Evolutionary conservation across 2,888 invertebrate species (phyloP).

Genomic region (Nomada lathburiana): DNA sequence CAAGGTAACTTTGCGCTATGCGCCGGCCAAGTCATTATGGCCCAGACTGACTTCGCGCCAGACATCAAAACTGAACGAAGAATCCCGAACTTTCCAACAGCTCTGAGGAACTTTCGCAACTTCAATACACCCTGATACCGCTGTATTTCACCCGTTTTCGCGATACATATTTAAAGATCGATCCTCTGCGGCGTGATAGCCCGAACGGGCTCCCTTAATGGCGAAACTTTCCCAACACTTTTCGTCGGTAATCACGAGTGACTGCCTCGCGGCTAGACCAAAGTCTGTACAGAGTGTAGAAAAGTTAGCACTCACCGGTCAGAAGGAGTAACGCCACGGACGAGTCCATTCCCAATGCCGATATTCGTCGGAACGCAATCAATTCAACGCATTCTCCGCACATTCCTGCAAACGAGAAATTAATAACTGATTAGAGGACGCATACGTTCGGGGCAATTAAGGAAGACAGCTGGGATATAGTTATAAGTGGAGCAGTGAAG

Average conservation of each 20-base stretch:
- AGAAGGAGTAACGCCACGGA: conserved; percentile 80
- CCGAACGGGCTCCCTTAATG: background rate
- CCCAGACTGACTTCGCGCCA: too few species aligned
- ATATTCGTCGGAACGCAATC: conserved; percentile 71
- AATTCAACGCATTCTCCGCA: conserved; percentile 81
- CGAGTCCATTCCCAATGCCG: conserved; percentile 80
- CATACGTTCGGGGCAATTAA: too few species aligned
- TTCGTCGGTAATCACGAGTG: background rate
- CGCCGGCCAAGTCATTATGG: too few species aligned
- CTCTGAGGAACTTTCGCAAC: background rate
- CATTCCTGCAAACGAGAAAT: conserved; percentile 75
- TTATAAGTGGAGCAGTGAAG: too few species aligned
- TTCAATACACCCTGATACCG: background rate
- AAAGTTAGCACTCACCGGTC: conserved; percentile 76
- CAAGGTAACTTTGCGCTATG: too few species aligned
- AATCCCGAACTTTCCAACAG: background rate
- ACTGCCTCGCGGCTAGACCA: background rate
- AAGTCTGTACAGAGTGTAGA: background rate
- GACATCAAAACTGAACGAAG: too few species aligned
- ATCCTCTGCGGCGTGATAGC: background rate
- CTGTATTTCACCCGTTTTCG: background rate
- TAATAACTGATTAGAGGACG: conserved; percentile 37
- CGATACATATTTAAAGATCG: conserved; percentile 17
- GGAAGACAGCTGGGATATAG: too few species aligned
- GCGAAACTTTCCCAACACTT: conserved; percentile 1